Base-by-base conservation (phyloP, 2,797 vertebrate species). In the Lindbergichthys nudifrons region DNA sequence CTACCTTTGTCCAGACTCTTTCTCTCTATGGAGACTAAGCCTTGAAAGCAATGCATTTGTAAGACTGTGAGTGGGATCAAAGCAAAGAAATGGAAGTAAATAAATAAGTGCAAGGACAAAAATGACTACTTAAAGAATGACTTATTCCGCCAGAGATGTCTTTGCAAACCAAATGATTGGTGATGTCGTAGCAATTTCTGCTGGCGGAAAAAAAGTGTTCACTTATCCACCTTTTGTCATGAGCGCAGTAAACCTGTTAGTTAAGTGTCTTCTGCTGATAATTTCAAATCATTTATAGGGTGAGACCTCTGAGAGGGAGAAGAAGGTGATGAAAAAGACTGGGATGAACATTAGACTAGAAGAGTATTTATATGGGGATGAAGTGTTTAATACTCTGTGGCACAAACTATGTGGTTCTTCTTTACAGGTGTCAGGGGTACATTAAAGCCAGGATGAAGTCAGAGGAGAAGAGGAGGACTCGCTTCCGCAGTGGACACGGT, bases 381-480 rank as follows among this genome's bases (percentile, higher is more conserved):
- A 74, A 13, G 3, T 65, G 56, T 74, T 79, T 73, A 19, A 59
- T 51, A 45, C 41, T 70, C 39, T 73, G 59, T 76, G 46, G 16
- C 50, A 21, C 57, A 70, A 18, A 36, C 32, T 36, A 32, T 36
- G 32, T 79, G 65, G 1, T 75, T 82, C 14, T 47, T 50, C 39
- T 75, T 41, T 57, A 4, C 95, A 99, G 98, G 89, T 99, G 98
- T 93, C 98, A 98, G 43, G 97, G 97, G 83, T 99, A 98, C 87
- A 99, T 99, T 88, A 99, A 99, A 89, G 96, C 98, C 81, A 97
- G 98, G 93, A 97, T 99, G 96, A 98, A 99, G 92, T 98, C 98
- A 60, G 96, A 98, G 87, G 98, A 98, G 88, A 98, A 98, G 92
- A 96, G 97, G 91, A 96, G 97, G 88, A 95, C 96, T 66, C 95